Conservation (phyloP, 1,140 invertebrate genomes). For the Cotesia glomerata region DNA sequence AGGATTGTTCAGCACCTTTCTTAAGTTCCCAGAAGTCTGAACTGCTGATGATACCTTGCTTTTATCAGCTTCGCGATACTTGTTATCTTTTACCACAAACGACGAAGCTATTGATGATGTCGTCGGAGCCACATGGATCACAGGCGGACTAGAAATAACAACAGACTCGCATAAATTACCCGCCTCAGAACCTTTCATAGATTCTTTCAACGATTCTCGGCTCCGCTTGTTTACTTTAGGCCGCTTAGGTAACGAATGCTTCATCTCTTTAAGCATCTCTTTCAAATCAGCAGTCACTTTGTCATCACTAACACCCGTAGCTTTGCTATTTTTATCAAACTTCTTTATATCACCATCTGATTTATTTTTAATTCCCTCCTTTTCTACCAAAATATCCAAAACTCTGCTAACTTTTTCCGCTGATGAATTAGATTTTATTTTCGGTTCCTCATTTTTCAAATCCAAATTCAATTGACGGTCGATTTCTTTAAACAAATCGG, state of each 20-base stretch:
- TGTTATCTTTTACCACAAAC: not conserved
- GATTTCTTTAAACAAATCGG: conserved; percentile 54
- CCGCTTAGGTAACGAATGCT: conserved; percentile 69
- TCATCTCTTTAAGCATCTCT: conserved; percentile 72
- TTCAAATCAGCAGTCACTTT: conserved; percentile 64
- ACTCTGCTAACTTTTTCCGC: conserved; percentile 47
- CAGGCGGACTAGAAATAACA: conserved; percentile 12
- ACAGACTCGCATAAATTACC: not conserved
- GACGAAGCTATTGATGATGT: not conserved
- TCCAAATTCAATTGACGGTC: conserved; percentile 47
- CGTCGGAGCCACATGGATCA: conserved; percentile 8
- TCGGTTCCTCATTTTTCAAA: not conserved
- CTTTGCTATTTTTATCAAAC: conserved; percentile 1
- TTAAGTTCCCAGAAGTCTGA: conserved; percentile 63
- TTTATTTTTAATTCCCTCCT: conserved; percentile 35
- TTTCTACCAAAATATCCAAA: conserved; percentile 44
- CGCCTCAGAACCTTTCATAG: not conserved
- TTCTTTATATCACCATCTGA: not conserved
- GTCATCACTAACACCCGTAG: conserved; percentile 45
- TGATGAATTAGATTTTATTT: conserved; percentile 28
- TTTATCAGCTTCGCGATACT: conserved; percentile 26
- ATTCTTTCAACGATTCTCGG: not conserved
- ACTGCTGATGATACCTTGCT: conserved; percentile 63
- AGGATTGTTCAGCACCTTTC: conserved; percentile 44
- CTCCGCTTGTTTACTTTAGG: conserved; percentile 41